Base-by-base conservation (phyloP, 2,888 invertebrate species). In the Agrochola litura region DNA sequence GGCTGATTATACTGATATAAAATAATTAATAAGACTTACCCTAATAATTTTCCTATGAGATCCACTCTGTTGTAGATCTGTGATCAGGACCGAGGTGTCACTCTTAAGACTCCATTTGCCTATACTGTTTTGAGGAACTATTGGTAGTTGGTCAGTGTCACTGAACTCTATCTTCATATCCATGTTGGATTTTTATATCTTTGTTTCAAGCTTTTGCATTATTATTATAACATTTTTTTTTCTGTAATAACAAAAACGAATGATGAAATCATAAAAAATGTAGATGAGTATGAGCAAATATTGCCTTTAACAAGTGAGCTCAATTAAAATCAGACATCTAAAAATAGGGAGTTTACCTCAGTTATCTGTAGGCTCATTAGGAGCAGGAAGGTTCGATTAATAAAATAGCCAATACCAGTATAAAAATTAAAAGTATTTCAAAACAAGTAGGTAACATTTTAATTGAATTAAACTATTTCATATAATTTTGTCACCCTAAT, bases 11-110 rank as follows among this genome's bases (percentile, higher is more conserved):
- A 2, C 52, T 60, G 37, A 10, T 37, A 68, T 37, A n/a, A n/a
- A n/a, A n/a, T n/a, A 37, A 37, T 30, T 67, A 4, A n/a, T n/a
- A n/a, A 61, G n/a, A 68, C 93, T 93, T 89, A 95, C 95, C 91
- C 95, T 93, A 84, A 95, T 91, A 82, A 95, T 91, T 92, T 95
- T 95, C 58, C 93, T 95, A 88, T 95, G 95, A 76, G 94, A 92
- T 70, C 92, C 86, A 85, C 89, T 88, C 79, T 93, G 88, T 80
- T 93, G 88, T 67, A 81, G 82, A 72, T 91, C 91, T 69, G 89
- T 73, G 67, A 91, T 90, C 56, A 89, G 79, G 37, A 91, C 87
- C 16, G 91, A 87, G 46, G 89, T 91, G 72, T 91, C 90, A 81
- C 81, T 81, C 66, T 89, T 90, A 10, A 87, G 81, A 76, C 81